phyloP scores from a whole-genome alignment of 2,888 invertebrate genomes.

The Lepeophtheirus nordmannii region DNA sequence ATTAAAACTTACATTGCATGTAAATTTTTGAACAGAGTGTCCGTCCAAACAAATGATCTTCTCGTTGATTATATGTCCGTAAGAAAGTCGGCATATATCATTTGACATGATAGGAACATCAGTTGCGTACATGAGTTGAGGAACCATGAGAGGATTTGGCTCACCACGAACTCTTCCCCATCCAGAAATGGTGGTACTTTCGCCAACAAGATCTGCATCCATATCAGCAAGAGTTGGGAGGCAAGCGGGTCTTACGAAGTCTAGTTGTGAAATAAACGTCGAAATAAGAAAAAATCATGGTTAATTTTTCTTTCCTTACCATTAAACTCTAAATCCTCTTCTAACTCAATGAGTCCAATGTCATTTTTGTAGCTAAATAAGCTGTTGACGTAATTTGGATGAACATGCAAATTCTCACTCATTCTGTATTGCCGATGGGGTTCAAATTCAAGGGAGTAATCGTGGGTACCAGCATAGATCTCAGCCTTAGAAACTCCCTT shows the following conservation, averaged over 20 bases:
- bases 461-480: not conserved
- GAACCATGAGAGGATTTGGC: not conserved
- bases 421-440: not conserved
- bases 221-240: not conserved
- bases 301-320: not conserved
- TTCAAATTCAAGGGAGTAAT: not conserved
- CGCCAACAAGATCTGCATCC: not conserved
- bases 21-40: not conserved
- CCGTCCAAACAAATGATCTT: not conserved
- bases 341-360: not conserved
- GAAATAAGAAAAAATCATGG: too few relatives aligned
- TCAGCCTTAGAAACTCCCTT: not conserved
- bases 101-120: not conserved
- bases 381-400: not conserved
- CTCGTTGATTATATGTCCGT: not conserved
- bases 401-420: not conserved
- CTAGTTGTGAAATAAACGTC: not conserved
- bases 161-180: constrained; percentile 59
- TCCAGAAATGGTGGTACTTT: constrained; percentile 50
- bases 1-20: not conserved
- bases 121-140: not conserved
- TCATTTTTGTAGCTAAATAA: not conserved
- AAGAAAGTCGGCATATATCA: not conserved
- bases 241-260: constrained; percentile 3
- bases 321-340: not conserved